These are phyloP conservation scores for Liopterus haemorrhoidalis DNA, from an alignment of 2,888 invertebrate species.

Conservation along the genomic window DNA sequence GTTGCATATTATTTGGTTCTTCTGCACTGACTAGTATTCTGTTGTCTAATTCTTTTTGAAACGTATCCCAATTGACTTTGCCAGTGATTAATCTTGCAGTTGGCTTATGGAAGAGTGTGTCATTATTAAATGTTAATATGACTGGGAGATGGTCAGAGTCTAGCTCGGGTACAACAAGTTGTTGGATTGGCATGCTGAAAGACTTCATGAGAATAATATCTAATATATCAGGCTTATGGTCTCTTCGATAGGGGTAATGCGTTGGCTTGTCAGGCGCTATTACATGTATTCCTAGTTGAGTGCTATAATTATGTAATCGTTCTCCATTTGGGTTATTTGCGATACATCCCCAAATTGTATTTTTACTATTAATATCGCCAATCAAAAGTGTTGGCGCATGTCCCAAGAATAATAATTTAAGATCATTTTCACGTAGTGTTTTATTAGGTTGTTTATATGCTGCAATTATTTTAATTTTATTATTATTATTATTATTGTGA, in stretches of 20 bases:
- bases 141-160: constrained; percentile 19
- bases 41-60: background rate
- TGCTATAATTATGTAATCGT: constrained; percentile 7
- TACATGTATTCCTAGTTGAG: constrained; percentile 1
- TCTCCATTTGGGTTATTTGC: constrained; percentile 17
- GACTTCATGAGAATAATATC: constrained; percentile 10
- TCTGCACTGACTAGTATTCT: background rate
- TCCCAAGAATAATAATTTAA: constrained; percentile 1
- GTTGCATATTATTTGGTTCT: background rate
- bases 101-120: constrained; percentile 4
- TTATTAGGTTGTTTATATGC: constrained; percentile 11
- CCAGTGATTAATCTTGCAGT: constrained; percentile 6
- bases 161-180: constrained; percentile 9
- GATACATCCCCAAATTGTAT: constrained; percentile 16
- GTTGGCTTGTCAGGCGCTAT: constrained; percentile 8
- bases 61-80: constrained; percentile 4
- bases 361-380: constrained; percentile 15
- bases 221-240: constrained; percentile 17
- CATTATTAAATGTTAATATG: constrained; percentile 11
- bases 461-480: constrained; percentile 7
- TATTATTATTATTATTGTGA: constrained; percentile 4
- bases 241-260: constrained; percentile 8
- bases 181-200: constrained; percentile 1
- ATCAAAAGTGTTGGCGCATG: constrained; percentile 11
- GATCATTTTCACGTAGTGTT: background rate